Percentiles rank a stretch among this genome's conserved stretches.
Evolutionary conservation across 1,140 invertebrate species (phyloP).

Genomic region (Conus betulinus): DNA sequence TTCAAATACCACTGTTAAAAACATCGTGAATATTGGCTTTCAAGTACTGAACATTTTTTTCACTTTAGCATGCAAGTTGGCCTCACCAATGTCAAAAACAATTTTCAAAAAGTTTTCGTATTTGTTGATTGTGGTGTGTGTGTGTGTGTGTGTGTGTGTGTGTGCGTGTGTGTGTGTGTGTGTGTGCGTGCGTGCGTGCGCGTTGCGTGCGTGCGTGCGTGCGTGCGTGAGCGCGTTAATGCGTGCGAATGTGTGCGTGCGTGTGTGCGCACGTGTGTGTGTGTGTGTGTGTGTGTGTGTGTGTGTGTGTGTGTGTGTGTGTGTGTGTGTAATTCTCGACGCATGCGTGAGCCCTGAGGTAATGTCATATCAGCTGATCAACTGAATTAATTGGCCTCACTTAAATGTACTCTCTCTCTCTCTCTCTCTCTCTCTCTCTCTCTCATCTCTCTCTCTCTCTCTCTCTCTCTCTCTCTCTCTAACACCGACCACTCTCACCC

Average conservation of each 20-base stretch:
- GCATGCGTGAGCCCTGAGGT: too few relatives aligned
- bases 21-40: too few relatives aligned
- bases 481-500: background rate
- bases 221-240: background rate
- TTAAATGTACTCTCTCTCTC: background rate
- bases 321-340: background rate
- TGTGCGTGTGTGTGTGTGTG: constrained; percentile 24
- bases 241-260: background rate
- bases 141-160: background rate
- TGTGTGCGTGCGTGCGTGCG: background rate
- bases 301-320: background rate
- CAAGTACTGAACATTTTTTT: too few relatives aligned
- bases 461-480: background rate
- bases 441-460: too few relatives aligned
- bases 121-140: too few relatives aligned
- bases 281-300: background rate
- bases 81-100: too few relatives aligned
- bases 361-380: too few relatives aligned
- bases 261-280: background rate
- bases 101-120: too few relatives aligned
- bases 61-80: too few relatives aligned
- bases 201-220: constrained; percentile 8
- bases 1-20: too few relatives aligned
- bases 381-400: background rate
- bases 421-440: background rate